Evolutionary conservation across 2,888 invertebrate species (phyloP), one percentile per base, ranked within the genome.

Genomic region (Pollenia amentaria): DNA sequence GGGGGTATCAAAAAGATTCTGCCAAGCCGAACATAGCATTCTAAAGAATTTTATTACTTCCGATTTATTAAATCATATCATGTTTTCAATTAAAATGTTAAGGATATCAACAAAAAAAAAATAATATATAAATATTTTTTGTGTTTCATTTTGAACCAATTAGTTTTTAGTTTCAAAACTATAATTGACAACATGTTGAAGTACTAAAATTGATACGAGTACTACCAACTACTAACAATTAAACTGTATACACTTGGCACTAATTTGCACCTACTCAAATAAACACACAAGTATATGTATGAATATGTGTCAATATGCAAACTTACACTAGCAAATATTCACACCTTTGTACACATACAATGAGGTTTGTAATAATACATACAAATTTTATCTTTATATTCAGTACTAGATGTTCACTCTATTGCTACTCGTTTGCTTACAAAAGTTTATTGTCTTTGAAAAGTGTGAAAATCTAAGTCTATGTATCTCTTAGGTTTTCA

Each of bases 171-270:
- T 64, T 73, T 46, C 79, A 57, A 69, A 42, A 57, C n/a, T 75
- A 65, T 83, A 83, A 86, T 83, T 83, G 82, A 69, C 77, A 76
- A 72, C 77, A 78, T 53, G 44, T 53, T 73, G 64, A 86, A 79
- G 83, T 72, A 64, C 51, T 16, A 51, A 46, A 75, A 38, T 14
- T 67, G 65, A 42, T 57, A 80, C 12, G 14, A 64, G 14, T 72
- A 62, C n/a, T 10, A 44, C 8, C 8, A 29, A 51, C 12, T 53
- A 9, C 48, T 64, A 55, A 44, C 65, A 64, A 72, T 53, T 64
- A 18, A 46, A 16, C 7, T 16, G n/a, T 64, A 72, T 38, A 57
- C 67, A 62, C 82, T 73, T 70, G 75, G 40, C 84, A 80, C 64
- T 70, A 60, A 75, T 79, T 57, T 70, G 16, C 14, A 67, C 6